A percentile compares a stretch with the other conserved stretches of the same genome.
phyloP scores from a whole-genome alignment of 2,888 invertebrate genomes.

The Gari tellinella region DNA sequence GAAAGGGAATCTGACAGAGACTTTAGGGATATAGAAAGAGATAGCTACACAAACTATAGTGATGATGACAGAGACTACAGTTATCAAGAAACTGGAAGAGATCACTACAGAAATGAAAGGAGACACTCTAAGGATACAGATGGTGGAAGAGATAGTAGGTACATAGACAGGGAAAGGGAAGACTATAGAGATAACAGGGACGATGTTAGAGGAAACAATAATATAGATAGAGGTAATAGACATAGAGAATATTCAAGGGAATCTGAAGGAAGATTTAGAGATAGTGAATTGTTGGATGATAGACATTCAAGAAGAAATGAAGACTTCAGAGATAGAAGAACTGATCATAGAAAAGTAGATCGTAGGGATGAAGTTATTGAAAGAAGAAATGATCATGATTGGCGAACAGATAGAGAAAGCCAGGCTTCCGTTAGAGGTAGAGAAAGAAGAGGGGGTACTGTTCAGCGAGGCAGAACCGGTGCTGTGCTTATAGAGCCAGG shows the following conservation, averaged over 20 bases:
- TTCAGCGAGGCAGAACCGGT: not conserved
- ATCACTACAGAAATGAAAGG: no score
- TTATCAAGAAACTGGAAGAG: not conserved
- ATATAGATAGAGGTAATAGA: not conserved
- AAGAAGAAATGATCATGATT: not conserved
- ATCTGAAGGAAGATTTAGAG: not conserved
- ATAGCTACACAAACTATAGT: not conserved
- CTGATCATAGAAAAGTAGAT: not conserved
- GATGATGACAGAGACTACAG: not conserved
- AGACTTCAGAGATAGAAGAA: not conserved
- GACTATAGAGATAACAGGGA: not conserved
- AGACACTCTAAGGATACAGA: not conserved
- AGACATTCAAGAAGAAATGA: not conserved
- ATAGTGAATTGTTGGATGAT: not conserved
- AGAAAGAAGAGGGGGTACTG: not conserved
- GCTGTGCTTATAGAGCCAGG: not conserved
- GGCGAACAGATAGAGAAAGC: not conserved
- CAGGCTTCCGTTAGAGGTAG: not conserved
- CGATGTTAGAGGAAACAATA: not conserved
- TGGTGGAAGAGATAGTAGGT: not conserved
- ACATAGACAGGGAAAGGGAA: not conserved
- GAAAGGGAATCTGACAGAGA: constrained; percentile 2
- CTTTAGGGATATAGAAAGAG: not conserved
- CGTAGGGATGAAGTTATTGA: not conserved
- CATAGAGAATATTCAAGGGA: not conserved